Evolutionary conservation across 2,888 invertebrate species (phyloP), one percentile per base, ranked within the genome.

Genomic region (Capitulum mitella): DNA sequence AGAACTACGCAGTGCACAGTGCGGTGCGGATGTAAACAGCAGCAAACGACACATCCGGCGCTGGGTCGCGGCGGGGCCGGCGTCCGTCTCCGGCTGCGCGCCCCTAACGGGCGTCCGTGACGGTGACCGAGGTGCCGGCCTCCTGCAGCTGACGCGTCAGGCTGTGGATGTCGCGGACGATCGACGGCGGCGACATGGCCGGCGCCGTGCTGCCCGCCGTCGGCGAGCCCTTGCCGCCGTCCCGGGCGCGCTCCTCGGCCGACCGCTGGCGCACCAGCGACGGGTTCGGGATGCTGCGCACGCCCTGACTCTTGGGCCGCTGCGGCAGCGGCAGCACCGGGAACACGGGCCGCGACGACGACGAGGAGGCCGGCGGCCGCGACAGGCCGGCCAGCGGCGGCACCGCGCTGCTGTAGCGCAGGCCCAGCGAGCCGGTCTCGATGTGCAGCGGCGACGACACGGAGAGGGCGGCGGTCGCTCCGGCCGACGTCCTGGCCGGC

Each of bases 231-330:
- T 70, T 70, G 70, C 40, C 22, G 40, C 40, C 3, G 37, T 70
- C 37, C 6, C 70, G 70, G 26, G 70, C 70, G 6, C 70, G 37
- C 70, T 70, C 70, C 6, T 70, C 70, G 12, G 70, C 37, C 22
- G 76, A 76, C 16, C 76, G n/a, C 76, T 76, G 76, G 0, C 43
- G 46, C 46, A 76, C 29, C 32, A 76, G 76, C n/a, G 76, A 76
- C 46, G 76, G 76, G 76, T 76, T 76, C 6, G 76, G 76, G 46
- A 76, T 76, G 46, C 46, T 46, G 76, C 76, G 76, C 46, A 76
- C 76, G 29, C 29, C n/a, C 46, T 48, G 76, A 19, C 76, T 76
- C 22, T 37, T 40, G 22, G 76, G 76, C 26, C 76, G 46, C 76
- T 76, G 76, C 12, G 76, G 76, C 46, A 70, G 26, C 37, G 70